Conservation (phyloP, 2,888 invertebrate species). For the Acanthacorydalis orientalis region DNA sequence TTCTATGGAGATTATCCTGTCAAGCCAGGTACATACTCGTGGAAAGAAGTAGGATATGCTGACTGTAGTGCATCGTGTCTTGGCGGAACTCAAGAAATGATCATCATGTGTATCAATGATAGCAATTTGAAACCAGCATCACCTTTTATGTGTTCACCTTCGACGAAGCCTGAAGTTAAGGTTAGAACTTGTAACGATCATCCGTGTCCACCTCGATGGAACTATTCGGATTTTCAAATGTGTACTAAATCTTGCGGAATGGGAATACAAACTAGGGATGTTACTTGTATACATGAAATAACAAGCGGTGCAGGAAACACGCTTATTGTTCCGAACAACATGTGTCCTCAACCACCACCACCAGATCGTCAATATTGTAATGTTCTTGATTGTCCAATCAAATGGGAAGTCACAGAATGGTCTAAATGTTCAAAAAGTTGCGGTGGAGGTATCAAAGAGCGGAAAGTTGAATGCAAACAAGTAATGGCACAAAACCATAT, state of each 20-base stretch:
- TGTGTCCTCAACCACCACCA: conserved; percentile 85
- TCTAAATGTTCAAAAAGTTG: conserved; percentile 86
- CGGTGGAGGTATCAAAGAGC: conserved; percentile 75
- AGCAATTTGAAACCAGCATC: conserved; percentile 76
- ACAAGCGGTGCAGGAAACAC: conserved; percentile 77
- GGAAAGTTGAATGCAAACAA: conserved; percentile 78
- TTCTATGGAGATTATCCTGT: conserved; percentile 35
- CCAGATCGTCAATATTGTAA: conserved; percentile 83
- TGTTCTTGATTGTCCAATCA: conserved; percentile 78
- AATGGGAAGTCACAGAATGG: conserved; percentile 82
- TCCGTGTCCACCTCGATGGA: conserved; percentile 91
- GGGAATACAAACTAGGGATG: conserved; percentile 81
- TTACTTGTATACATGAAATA: conserved; percentile 73
- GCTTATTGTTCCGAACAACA: conserved; percentile 80
- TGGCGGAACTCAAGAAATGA: conserved; percentile 73
- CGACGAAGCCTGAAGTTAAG: conserved; percentile 75
- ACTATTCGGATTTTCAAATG: conserved; percentile 71
- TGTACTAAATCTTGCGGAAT: conserved; percentile 91
- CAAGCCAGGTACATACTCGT: conserved; percentile 50
- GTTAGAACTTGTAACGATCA: conserved; percentile 87
- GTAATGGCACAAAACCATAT: conserved; percentile 86
- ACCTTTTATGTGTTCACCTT: conserved; percentile 71
- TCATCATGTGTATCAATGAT: conserved; percentile 76
- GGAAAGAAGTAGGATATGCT: conserved; percentile 80
- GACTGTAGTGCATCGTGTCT: conserved; percentile 90